Evolutionary conservation across 2,797 vertebrate genomes (phyloP).

Genomic region (Adrianichthys oophorus): DNA sequence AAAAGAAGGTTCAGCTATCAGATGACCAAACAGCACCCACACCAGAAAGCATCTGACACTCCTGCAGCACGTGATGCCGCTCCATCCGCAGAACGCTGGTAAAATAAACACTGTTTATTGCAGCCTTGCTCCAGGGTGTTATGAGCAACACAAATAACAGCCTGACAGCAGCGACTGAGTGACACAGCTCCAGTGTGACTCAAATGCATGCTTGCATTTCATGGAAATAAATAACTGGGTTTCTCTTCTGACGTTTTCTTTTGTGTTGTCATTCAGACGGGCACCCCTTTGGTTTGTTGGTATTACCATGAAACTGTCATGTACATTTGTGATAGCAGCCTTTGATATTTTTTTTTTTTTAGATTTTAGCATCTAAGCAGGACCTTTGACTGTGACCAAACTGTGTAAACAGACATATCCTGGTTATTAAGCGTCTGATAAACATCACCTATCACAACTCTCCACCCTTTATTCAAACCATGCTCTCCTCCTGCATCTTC

Average conservation of each 20-base stretch:
- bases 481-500: slow-evolving; percentile 32
- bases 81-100: slow-evolving; percentile 22
- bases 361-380: slow-evolving; percentile 26
- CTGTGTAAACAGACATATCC: slow-evolving; percentile 78
- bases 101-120: slow-evolving; percentile 39
- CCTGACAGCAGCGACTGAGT: slow-evolving; percentile 29
- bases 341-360: slow-evolving; percentile 10
- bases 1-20: slow-evolving; percentile 53
- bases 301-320: slow-evolving; percentile 23
- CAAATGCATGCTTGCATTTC: slow-evolving; percentile 45
- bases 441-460: slow-evolving; percentile 52
- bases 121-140: slow-evolving; percentile 37
- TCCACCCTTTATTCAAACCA: slow-evolving; percentile 74
- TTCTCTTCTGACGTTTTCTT: slow-evolving; percentile 11
- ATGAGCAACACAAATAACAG: slow-evolving; percentile 47
- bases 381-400: slow-evolving; percentile 58
- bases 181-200: slow-evolving; percentile 33
- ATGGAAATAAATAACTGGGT: slow-evolving; percentile 43
- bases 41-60: slow-evolving; percentile 49
- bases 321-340: slow-evolving; percentile 22
- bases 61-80: slow-evolving; percentile 22
- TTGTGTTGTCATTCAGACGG: slow-evolving; percentile 22
- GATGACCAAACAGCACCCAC: slow-evolving; percentile 54
- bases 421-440: slow-evolving; percentile 66
- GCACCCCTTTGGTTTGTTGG: slow-evolving; percentile 5